Conservation (phyloP, 2,797 vertebrate species). For the Perodicticus potto region DNA sequence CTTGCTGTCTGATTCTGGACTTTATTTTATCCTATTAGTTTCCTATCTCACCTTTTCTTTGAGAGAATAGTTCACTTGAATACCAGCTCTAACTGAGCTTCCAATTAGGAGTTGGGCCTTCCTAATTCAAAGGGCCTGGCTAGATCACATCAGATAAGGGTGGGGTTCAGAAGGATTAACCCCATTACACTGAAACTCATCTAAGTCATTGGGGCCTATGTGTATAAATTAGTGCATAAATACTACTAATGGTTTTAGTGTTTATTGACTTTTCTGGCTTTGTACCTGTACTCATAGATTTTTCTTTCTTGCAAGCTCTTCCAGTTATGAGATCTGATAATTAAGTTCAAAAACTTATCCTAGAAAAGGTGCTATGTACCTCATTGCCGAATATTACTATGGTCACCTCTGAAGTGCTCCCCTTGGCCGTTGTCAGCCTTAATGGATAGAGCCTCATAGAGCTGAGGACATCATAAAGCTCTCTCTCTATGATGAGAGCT, state of each 20-base stretch:
- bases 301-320: not conserved
- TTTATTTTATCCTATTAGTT: not conserved
- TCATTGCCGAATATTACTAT: too few relatives aligned
- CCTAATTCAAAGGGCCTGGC: not conserved
- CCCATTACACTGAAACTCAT: not conserved
- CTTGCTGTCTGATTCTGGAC: not conserved
- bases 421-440: too few relatives aligned
- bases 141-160: not conserved
- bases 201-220: not conserved
- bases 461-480: too few relatives aligned
- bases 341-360: too few relatives aligned
- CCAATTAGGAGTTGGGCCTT: not conserved
- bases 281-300: not conserved
- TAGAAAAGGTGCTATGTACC: too few relatives aligned
- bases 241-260: not conserved
- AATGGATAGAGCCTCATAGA: too few relatives aligned
- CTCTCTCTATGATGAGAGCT: too few relatives aligned
- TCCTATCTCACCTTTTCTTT: not conserved
- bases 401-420: too few relatives aligned
- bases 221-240: not conserved
- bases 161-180: not conserved
- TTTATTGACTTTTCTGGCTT: conserved; percentile 6
- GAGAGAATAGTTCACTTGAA: not conserved
- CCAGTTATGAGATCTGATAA: not conserved
- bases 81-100: not conserved